Percentiles rank a stretch among this genome's conserved stretches.
phyloP scores from a whole-genome alignment of 2,113 vertebrate genomes.

The Tetraodon nigroviridis region DNA sequence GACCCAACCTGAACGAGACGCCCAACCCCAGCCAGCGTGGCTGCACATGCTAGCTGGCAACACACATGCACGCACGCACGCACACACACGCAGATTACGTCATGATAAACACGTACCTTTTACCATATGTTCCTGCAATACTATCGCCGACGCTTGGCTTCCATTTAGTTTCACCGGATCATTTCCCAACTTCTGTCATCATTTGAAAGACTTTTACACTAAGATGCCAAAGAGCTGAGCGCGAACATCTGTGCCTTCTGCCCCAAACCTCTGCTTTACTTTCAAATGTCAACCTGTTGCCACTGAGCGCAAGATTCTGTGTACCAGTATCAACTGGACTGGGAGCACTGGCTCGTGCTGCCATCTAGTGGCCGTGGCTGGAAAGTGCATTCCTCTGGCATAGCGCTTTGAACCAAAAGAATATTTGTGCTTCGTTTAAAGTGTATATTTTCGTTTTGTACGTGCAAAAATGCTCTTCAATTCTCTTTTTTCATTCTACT shows the following conservation, averaged over 20 bases:
- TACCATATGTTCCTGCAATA: constrained; percentile 15
- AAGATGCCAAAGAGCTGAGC: constrained; percentile 49
- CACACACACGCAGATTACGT: constrained; percentile 1
- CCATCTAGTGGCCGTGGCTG: constrained; percentile 47
- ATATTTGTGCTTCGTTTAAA: background rate
- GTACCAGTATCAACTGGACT: constrained; percentile 3
- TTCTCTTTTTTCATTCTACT: constrained; percentile 10
- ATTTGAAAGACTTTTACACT: constrained; percentile 44
- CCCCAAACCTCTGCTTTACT: background rate
- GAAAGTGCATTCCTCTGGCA: constrained; percentile 36
- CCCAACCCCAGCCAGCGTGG: constrained; percentile 58
- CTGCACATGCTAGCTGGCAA: constrained; percentile 75
- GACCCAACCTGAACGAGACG: constrained; percentile 64
- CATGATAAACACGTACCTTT: constrained; percentile 25
- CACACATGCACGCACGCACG: background rate
- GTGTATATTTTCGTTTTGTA: constrained; percentile 1
- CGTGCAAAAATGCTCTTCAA: constrained; percentile 8
- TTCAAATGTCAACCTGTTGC: constrained; percentile 41
- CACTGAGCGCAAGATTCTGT: constrained; percentile 8
- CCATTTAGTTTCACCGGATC: background rate
- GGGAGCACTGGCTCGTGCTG: constrained; percentile 16
- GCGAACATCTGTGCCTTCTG: constrained; percentile 37
- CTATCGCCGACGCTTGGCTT: constrained; percentile 10
- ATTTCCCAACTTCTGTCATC: background rate
- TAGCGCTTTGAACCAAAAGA: background rate